Evolutionary conservation across 2,888 invertebrate genomes (phyloP), one percentile per base, ranked within the genome.

Genomic region (Hetaerina titia): DNA sequence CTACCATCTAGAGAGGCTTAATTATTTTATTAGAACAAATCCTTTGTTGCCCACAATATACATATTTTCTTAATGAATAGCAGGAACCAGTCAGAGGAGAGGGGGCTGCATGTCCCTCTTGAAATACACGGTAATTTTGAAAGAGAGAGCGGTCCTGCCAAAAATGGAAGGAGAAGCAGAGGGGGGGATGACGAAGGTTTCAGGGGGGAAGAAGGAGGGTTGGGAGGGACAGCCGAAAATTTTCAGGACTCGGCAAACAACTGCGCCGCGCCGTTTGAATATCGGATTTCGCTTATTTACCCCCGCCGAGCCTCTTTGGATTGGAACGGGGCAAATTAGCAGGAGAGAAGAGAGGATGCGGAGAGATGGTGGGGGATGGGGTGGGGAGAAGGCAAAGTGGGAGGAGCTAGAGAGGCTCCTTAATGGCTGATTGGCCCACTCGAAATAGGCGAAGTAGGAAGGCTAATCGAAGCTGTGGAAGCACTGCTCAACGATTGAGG

Each of bases 241-340:
- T 81, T 81, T 31, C 81, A 81, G 81, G 81, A 81, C 25, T 81
- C 31, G 11, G 81, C 81, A 31, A 81, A 81, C 81, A 81, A 81
- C 81, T 31, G 81, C 25, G 31, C 9, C 11, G 81, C n/a, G 13
- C n/a, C 81, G 81, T 81, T 81, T 81, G 81, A 81, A 81, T 81
- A 81, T 81, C 81, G 81, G 81, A 81, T 81, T 31, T 81, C 81
- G 81, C 81, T 81, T 81, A 81, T 81, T 81, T 81, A 81, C 81
- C 31, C 81, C 13, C 31, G 22, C 22, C 25, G 5, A 74, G 81
- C 4, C 25, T 31, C 81, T 81, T 81, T 81, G 81, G 81, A 81
- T 81, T 11, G 81, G 81, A 81, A 81, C 81, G 81, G 81, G 31
- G 31, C 9, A 81, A 31, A 81, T 81, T 81, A 31, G 81, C 25